Evolutionary conservation across 1,140 invertebrate genomes (phyloP).

Genomic region (Calycopis cecrops): DNA sequence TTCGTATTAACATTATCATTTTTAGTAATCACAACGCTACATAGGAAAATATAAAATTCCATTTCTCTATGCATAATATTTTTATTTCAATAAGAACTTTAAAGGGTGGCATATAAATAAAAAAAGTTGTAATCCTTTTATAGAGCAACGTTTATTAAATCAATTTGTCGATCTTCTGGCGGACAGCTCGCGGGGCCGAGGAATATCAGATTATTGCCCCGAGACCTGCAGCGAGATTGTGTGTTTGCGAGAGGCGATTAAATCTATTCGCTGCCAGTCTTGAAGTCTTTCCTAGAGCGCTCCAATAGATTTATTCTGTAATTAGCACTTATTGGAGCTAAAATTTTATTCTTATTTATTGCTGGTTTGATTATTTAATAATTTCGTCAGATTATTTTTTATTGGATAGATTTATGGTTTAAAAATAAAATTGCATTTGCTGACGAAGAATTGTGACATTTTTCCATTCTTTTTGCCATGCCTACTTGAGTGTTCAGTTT

Average conservation of each 20-base stretch:
- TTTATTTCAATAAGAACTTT: too few species aligned
- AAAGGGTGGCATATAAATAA: too few species aligned
- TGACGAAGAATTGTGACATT: too few species aligned
- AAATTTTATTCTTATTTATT: too few species aligned
- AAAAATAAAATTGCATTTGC: too few species aligned
- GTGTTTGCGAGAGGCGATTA: conserved; percentile 8
- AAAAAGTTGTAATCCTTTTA: background rate
- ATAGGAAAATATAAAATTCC: too few species aligned
- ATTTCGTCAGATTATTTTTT: too few species aligned
- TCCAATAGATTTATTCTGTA: conserved; percentile 1
- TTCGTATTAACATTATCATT: too few species aligned
- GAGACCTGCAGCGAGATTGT: background rate
- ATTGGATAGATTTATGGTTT: too few species aligned
- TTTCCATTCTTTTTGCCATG: background rate
- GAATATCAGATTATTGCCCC: conserved; percentile 8
- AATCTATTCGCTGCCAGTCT: conserved; percentile 7
- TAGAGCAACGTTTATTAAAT: conserved; percentile 5
- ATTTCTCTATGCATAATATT: too few species aligned
- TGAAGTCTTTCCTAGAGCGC: conserved; percentile 4
- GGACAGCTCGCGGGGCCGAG: background rate
- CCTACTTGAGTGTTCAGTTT: background rate
- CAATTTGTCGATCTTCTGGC: background rate
- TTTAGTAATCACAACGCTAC: too few species aligned
- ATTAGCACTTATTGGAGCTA: background rate
- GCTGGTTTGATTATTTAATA: too few species aligned